Conservation (phyloP, 2,797 vertebrate species). For the Premnoplex brunnescens region DNA sequence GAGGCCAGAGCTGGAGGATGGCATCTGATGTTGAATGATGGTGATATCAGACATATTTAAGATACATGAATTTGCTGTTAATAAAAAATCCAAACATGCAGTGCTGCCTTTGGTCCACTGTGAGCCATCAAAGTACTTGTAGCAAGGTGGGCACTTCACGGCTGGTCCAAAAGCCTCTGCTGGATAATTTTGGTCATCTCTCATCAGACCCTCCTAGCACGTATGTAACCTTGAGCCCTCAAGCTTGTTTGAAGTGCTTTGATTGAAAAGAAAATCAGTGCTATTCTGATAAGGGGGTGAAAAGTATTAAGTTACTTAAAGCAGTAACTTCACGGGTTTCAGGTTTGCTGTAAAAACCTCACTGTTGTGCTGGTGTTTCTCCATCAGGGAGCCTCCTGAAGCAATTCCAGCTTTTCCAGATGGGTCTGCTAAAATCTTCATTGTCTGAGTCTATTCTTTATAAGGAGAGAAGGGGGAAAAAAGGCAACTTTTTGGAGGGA, state of each 20-base stretch:
- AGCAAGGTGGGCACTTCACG: background rate
- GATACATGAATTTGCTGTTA: background rate
- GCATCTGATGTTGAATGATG: background rate
- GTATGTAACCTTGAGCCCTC: background rate
- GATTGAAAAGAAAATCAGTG: background rate
- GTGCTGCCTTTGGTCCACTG: background rate
- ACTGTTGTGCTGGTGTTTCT: background rate
- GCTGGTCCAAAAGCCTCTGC: background rate
- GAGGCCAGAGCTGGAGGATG: background rate
- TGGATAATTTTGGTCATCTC: background rate
- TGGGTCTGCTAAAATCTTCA: background rate
- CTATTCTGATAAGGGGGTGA: background rate
- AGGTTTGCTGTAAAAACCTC: background rate
- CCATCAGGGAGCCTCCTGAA: background rate
- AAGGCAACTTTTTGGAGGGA: background rate
- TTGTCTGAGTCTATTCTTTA: background rate
- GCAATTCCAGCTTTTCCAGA: background rate
- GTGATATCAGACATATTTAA: background rate
- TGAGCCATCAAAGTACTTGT: fast-evolving
- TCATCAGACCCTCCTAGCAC: background rate
- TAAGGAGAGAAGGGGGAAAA: background rate
- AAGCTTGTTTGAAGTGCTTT: background rate
- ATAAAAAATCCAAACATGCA: background rate
- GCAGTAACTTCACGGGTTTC: background rate
- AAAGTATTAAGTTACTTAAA: background rate